Percentiles rank a stretch among this genome's conserved stretches.
These are phyloP conservation scores for Epizoanthus rinbou DNA, from an alignment of 92 coral and sea anemone genomes.

Conservation along the genomic window DNA sequence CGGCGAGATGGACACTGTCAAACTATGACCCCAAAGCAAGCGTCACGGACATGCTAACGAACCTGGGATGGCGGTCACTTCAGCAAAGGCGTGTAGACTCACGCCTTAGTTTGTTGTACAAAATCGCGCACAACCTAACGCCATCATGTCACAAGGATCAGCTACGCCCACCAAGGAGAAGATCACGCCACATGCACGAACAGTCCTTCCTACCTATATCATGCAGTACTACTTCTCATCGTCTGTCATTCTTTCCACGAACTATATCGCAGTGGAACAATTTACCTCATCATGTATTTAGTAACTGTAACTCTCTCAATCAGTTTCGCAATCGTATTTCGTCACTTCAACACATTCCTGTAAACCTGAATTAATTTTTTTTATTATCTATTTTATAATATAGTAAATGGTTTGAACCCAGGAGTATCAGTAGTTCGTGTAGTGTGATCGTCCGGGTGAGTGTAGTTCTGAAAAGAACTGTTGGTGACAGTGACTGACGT, in stretches of 20 bases:
- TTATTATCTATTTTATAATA: not conserved
- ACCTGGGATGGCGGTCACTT: not conserved
- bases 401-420: too few species aligned
- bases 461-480: too few species aligned
- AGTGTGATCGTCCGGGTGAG: too few species aligned
- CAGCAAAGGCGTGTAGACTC: slow-evolving; percentile 10
- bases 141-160: slow-evolving; percentile 2
- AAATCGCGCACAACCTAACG: not conserved
- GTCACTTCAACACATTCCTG: not conserved
- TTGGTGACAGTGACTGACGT: too few species aligned
- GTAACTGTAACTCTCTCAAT: not conserved
- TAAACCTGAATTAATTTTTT: slow-evolving; percentile 3
- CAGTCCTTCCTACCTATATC: slow-evolving; percentile 8
- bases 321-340: slow-evolving; percentile 10
- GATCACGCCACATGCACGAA: slow-evolving; percentile 10
- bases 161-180: slow-evolving; percentile 7
- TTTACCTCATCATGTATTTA: slow-evolving; percentile 4
- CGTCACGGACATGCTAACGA: not conserved
- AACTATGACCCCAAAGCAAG: not conserved
- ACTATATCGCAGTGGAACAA: slow-evolving; percentile 8
- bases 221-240: not conserved
- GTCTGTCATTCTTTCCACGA: too few species aligned
- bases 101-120: not conserved
- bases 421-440: too few species aligned
- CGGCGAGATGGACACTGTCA: not conserved